These are phyloP conservation scores for Enoplosus armatus DNA, from an alignment of 2,797 vertebrate species.

Conservation along the genomic window DNA sequence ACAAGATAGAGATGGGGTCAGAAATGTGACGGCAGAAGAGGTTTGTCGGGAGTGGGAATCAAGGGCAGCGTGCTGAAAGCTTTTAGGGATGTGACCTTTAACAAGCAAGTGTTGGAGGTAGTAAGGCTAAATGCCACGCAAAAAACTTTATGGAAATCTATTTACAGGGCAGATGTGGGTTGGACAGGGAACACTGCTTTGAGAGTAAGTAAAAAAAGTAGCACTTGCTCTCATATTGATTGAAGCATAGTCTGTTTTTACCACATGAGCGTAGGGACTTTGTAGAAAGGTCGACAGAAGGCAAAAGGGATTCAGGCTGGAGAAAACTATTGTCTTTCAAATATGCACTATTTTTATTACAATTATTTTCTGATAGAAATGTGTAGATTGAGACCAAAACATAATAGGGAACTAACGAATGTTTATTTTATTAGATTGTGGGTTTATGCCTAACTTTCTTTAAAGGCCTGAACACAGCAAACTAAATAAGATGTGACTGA, in stretches of 20 bases:
- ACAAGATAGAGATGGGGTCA: slow-evolving; percentile 8
- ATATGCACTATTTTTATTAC: neutral
- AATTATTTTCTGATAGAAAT: neutral
- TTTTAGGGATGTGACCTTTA: slow-evolving; percentile 73
- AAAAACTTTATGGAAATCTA: slow-evolving; percentile 29
- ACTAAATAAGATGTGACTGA: neutral
- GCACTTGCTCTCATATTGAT: slow-evolving; percentile 8
- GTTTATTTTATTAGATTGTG: neutral
- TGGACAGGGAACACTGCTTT: neutral
- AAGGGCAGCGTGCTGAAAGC: slow-evolving; percentile 41
- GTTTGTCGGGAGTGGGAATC: slow-evolving; percentile 18
- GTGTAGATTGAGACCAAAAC: neutral
- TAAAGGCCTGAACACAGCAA: neutral
- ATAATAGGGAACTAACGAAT: neutral
- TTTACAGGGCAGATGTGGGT: slow-evolving; percentile 16
- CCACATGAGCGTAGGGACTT: neutral
- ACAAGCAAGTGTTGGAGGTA: slow-evolving; percentile 37
- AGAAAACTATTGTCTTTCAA: neutral
- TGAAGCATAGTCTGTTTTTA: slow-evolving; percentile 1
- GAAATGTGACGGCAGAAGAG: slow-evolving; percentile 11
- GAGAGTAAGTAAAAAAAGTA: neutral
- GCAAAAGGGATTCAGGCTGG: neutral
- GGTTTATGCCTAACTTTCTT: neutral
- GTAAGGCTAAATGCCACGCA: slow-evolving; percentile 39
- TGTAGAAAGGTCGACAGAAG: neutral